Conservation (phyloP, 2,113 vertebrate genomes). For the Siniperca chuatsi region DNA sequence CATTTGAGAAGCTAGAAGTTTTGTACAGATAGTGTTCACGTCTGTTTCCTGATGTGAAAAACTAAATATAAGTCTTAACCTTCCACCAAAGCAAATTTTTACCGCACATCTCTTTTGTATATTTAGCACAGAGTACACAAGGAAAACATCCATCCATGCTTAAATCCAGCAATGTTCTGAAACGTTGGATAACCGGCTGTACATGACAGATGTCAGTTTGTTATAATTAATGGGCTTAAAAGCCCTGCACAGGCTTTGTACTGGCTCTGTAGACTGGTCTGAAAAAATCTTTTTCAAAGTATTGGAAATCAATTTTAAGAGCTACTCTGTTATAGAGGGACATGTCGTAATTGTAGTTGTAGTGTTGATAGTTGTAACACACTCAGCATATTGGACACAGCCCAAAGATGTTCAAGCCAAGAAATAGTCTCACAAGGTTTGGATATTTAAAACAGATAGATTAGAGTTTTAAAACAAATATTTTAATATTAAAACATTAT, state of each 20-base stretch:
- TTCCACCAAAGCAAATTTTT: not conserved
- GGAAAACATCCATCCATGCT: not conserved
- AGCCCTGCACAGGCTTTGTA: too few species aligned
- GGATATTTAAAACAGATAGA: not conserved
- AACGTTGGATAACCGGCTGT: not conserved
- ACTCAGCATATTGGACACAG: not conserved
- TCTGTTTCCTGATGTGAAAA: not conserved
- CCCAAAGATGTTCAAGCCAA: not conserved
- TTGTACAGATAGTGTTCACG: not conserved
- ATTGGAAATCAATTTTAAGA: conserved; percentile 24
- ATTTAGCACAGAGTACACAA: not conserved
- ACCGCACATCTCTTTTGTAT: not conserved
- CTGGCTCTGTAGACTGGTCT: not conserved
- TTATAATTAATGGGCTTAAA: not conserved
- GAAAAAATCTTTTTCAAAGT: not conserved
- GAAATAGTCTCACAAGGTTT: not conserved
- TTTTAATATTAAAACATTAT: not conserved
- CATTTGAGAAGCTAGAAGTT: not conserved
- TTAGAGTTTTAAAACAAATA: not conserved
- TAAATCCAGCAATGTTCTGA: not conserved
- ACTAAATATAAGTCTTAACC: not conserved
- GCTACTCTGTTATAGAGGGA: not conserved
- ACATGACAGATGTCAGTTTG: not conserved
- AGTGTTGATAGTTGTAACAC: not conserved
- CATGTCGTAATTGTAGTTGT: not conserved